phyloP scores from a whole-genome alignment of 2,797 vertebrate species.

The Mycteria americana region DNA sequence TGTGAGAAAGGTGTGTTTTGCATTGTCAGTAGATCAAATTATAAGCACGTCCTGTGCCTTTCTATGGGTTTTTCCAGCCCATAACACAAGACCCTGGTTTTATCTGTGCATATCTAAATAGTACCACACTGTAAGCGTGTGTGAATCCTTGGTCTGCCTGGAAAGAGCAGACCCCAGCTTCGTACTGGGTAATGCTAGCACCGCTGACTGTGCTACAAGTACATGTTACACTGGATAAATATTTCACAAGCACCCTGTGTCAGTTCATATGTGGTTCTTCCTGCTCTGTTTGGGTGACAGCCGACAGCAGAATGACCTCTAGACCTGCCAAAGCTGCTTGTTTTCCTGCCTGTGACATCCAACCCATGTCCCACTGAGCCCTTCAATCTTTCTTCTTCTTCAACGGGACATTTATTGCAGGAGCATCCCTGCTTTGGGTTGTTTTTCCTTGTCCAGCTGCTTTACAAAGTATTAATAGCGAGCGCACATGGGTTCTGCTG shows the following conservation, averaged over 20 bases:
- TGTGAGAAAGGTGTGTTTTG: neutral
- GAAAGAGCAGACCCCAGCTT: neutral
- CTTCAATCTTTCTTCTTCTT: neutral
- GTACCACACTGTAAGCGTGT: neutral
- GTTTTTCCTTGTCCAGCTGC: constrained; percentile 20
- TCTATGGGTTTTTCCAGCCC: neutral
- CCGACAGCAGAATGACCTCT: neutral
- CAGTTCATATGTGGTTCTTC: neutral
- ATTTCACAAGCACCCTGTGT: neutral
- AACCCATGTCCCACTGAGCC: neutral
- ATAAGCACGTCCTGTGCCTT: neutral
- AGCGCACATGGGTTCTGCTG: neutral
- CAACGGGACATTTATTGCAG: neutral
- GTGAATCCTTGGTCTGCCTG: neutral
- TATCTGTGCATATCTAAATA: neutral
- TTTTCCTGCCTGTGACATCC: constrained; percentile 29
- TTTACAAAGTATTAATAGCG: neutral
- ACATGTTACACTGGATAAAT: neutral
- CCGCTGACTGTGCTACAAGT: neutral
- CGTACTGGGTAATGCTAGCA: neutral
- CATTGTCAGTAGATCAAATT: neutral
- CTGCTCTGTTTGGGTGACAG: constrained; percentile 9
- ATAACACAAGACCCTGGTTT: neutral
- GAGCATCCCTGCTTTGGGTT: constrained; percentile 2
- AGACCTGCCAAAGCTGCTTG: constrained; percentile 12